phyloP scores from a whole-genome alignment of 2,888 invertebrate genomes.

The Ophonus ardosiacus region DNA sequence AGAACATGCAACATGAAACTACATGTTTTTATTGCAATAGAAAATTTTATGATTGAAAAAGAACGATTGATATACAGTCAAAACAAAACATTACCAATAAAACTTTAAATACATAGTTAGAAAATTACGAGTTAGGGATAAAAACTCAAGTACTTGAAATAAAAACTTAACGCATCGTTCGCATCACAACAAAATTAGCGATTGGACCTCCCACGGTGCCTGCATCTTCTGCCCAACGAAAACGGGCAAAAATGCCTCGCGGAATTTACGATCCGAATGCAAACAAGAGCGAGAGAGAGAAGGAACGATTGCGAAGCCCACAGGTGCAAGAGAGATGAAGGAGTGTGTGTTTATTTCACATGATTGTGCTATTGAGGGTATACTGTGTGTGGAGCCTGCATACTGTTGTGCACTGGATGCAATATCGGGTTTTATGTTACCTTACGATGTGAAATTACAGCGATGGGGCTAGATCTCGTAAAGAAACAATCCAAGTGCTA shows the following conservation, averaged over 20 bases:
- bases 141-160: neutral
- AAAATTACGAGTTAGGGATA: conserved; percentile 1
- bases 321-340: neutral
- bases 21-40: neutral
- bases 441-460: conserved; percentile 19
- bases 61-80: neutral
- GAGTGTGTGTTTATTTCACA: conserved; percentile 6
- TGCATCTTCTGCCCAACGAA: neutral
- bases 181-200: conserved; percentile 11
- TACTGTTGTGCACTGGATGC: neutral
- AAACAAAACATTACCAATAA: neutral
- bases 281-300: neutral
- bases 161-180: conserved; percentile 3
- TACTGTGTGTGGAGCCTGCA: neutral
- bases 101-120: neutral
- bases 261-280: conserved; percentile 25
- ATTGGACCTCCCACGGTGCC: conserved; percentile 5
- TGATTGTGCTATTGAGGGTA: conserved; percentile 10
- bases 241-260: neutral
- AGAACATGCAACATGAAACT: neutral
- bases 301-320: neutral
- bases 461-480: neutral
- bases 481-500: neutral
- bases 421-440: conserved; percentile 29
- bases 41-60: neutral